These are phyloP conservation scores for Villa cingulata DNA, from an alignment of 2,888 invertebrate genomes.

Conservation along the genomic window DNA sequence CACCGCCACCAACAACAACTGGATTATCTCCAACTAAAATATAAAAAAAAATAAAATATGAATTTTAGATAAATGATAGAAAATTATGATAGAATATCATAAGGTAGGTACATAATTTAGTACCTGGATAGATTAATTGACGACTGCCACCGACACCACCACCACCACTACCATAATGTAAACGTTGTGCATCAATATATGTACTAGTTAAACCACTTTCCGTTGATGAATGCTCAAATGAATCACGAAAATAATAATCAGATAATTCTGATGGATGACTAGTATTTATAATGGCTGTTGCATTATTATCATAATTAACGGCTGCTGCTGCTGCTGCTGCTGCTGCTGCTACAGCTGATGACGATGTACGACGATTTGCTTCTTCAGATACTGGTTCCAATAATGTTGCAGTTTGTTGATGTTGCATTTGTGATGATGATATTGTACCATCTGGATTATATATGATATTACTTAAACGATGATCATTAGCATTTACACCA, in stretches of 20 bases:
- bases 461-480: constrained; percentile 30
- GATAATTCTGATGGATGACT: constrained; percentile 37
- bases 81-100: constrained; percentile 7
- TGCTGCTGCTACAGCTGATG: too few species aligned
- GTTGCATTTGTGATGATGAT: too few species aligned
- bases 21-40: not conserved
- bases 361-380: constrained; percentile 28
- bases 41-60: too few species aligned
- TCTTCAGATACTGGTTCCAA: constrained; percentile 60
- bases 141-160: not conserved
- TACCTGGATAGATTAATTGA: constrained; percentile 19
- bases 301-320: constrained; percentile 13
- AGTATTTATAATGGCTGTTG: constrained; percentile 12
- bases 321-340: too few species aligned
- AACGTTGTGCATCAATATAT: constrained; percentile 22
- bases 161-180: constrained; percentile 15
- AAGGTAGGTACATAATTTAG: constrained; percentile 15
- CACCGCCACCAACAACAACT: too few species aligned
- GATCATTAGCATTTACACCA: constrained; percentile 30
- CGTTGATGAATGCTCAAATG: constrained; percentile 65
- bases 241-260: constrained; percentile 62
- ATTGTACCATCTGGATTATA: constrained; percentile 45
- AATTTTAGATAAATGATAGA: too few species aligned
- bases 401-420: constrained; percentile 25
- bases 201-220: constrained; percentile 49